Evolutionary conservation across 2,888 invertebrate species (phyloP).

Genomic region (Diachrysia chrysitis): DNA sequence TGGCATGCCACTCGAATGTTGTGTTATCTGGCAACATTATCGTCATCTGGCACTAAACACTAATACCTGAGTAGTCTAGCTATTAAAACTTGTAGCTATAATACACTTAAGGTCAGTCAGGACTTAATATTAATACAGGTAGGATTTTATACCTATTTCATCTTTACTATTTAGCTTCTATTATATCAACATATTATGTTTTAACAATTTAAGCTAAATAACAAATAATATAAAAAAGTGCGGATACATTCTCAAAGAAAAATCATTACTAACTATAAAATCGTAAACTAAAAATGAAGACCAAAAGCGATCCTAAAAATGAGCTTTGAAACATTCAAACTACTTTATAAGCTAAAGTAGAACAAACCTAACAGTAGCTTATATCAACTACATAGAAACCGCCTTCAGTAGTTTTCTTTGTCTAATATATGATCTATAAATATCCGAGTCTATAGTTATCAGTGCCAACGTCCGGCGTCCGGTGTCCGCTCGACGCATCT

Average conservation of each 20-base stretch:
- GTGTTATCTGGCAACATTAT: conserved; percentile 25
- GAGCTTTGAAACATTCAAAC: no score
- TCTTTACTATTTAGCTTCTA: no score
- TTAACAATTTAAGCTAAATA: no score
- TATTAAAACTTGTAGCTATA: conserved; percentile 22
- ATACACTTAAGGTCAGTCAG: conserved; percentile 11
- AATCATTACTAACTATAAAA: no score
- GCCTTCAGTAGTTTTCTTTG: background rate
- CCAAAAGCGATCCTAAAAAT: no score
- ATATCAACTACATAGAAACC: background rate
- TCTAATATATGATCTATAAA: conserved; percentile 20
- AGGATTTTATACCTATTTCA: no score
- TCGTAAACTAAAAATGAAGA: no score
- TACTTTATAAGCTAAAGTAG: no score
- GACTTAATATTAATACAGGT: no score
- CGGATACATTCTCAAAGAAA: no score
- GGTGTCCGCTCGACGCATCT: conserved; percentile 22
- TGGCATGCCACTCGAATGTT: conserved; percentile 28
- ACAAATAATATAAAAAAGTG: no score
- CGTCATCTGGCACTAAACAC: conserved; percentile 32
- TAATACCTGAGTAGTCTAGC: conserved; percentile 6
- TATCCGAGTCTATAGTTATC: conserved; percentile 37
- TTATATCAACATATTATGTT: no score
- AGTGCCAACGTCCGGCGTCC: conserved; percentile 32
- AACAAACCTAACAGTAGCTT: background rate